Evolutionary conservation across 2,888 invertebrate genomes (phyloP), one percentile per base, ranked within the genome.

Genomic region (Saturnia japonica): DNA sequence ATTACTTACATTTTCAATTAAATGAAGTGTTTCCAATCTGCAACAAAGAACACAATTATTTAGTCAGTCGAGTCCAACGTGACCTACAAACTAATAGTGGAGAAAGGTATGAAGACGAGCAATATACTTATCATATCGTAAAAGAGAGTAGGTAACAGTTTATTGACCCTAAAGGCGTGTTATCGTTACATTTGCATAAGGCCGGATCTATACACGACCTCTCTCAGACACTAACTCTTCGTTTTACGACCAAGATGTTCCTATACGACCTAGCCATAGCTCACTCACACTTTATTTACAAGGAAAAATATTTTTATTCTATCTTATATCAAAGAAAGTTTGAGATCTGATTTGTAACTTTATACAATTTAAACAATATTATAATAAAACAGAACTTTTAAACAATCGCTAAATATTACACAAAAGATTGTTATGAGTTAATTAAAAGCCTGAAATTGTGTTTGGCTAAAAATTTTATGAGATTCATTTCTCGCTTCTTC

Each of bases 141-240:
- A 92, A 91, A 85, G 79, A 86, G 87, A 89, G 91, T 85, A 88
- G 87, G 91, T 89, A 91, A 89, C 89, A 90, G 88, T 93, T 91
- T 92, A 93, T 91, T 91, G 91, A 90, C 91, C 88, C 91, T 91
- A 88, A 91, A 91, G 86, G 85, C 87, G 82, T 87, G 90, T 91
- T 93, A 92, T 91, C 91, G 89, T 91, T 85, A 89, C 87, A 93
- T 93, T 93, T 91, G 91, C 91, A 93, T 93, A 89, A 85, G 87
- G 87, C 85, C 78, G 81, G 81, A 80, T 83, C 84, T 84, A 84
- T 79, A 79, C 77, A 78, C 78, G 83, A 83, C 88, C 86, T 82
- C 84, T 80, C 80, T 77, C 80, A 78, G 80, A 74, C 78, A 82
- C 85, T 87, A 86, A 87, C 89, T 88, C 87, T 87, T 83, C 79